Evolutionary conservation across 35 echinoderm and acorn worm species (phyloP), one percentile per base, ranked within the genome.

Genomic region (Lytechinus pictus): DNA sequence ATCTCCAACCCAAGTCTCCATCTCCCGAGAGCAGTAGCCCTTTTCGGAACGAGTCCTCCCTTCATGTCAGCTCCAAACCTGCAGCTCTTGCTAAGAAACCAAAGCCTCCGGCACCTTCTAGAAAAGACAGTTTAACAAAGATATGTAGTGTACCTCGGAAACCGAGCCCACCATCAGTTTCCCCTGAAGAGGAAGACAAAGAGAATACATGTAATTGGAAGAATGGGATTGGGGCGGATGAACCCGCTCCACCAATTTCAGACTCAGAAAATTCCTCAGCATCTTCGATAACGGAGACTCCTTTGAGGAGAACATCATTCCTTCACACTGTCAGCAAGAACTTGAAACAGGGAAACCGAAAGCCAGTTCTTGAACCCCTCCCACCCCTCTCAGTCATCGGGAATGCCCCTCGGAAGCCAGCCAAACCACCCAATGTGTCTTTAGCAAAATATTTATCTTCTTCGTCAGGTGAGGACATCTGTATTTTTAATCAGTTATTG

Each of bases 201-300:
- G 52, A 90, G 29, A 90, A 90, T 21, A 44, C 33, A 44, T 44
- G 33, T 44, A 28, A 93, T 13, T 93, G 92, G 92, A 57, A 57
- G 92, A 93, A 93, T 14, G 54, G 92, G 21, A 28, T 24, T 53
- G 28, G 92, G 54, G 54, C 92, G 92, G 92, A 93, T 33, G 92
- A 93, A 27, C 92, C 92, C 4, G 27, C 54, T 27, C 92, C 92
- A 24, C 92, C 92, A 6, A 9, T 93, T 10, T 93, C 92, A 1
- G 92, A 93, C 92, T 93, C 92, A 0, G 92, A 93, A 57, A 93
- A 93, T 27, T 93, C 92, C 92, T 93, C 92, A 1, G 92, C 92
- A 13, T 93, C 92, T 12, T 93, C 92, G 10, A 27, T 93, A 10
- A 54, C 92, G 3, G 92, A 93, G 19, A 55, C 24, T 11, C 92